Evolutionary conservation across 2,797 vertebrate species (phyloP), one percentile per base, ranked within the genome.

Genomic region (Phrynocephalus forsythii): DNA sequence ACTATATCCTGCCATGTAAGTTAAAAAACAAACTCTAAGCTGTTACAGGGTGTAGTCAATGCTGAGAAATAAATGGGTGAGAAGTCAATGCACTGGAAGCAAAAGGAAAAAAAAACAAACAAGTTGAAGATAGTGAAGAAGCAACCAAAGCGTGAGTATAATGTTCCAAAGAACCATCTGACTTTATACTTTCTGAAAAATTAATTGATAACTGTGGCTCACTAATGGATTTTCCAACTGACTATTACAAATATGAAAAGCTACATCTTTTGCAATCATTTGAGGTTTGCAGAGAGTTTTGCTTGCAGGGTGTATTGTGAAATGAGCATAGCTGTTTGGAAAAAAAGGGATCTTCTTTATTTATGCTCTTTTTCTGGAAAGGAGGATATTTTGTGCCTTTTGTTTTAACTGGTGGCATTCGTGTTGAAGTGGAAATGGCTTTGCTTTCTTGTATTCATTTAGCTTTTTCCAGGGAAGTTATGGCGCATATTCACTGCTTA

Each of bases 111-210:
- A 8, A 48, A 48, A 44, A 30, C n/a, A 33, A 33, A 44, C 38
- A 86, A 5, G 20, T 5, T 3, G 72, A 86, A 28, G 63, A 20
- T 15, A 81, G 68, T 24, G 11, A n/a, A 73, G 78, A 73, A 81
- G 50, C 22, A 66, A 73, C 22, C 24, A 73, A 77, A n/a, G 24
- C 63, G 6, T 10, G 6, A 63, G 50, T 30, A 68, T 82, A 66
- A 50, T 33, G n/a, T 82, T 67, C 22, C n/a, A 28, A 77, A 63
- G 44, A 83, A 38, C 33, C 52, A 80, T 56, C 30, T 86, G 48
- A n/a, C 60, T 44, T 18, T 80, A n/a, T 76, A 22, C 20, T 66
- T 82, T 60, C 13, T 66, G 85, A 82, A 86, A 73, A 82, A 87
- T 52, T 88, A 84, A 84, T 73, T 66, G 26, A 44, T 44, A 33